Conservation (phyloP, 2,113 vertebrate species). For the Menidia beryllina region DNA sequence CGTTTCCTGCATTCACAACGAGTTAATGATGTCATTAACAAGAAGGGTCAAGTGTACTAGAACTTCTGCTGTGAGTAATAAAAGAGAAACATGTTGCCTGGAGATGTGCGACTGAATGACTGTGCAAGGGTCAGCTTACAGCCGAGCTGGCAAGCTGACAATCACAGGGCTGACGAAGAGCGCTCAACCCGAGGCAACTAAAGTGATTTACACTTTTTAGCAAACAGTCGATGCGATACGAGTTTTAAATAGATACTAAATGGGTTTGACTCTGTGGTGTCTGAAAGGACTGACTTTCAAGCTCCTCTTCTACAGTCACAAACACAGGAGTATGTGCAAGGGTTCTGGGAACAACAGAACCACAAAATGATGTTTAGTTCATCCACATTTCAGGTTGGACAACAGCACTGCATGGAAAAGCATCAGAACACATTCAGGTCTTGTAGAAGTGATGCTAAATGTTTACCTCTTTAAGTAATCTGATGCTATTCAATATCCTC, state of each 20-base stretch:
- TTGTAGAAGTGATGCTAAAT: too few relatives aligned
- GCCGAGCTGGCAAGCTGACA: constrained; percentile 41
- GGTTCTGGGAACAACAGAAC: background rate
- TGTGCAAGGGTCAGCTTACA: constrained; percentile 39
- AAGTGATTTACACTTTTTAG: constrained; percentile 12
- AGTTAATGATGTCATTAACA: constrained; percentile 57
- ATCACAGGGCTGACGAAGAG: constrained; percentile 33
- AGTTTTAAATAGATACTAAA: background rate
- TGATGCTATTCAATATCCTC: too few relatives aligned
- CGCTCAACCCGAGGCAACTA: constrained; percentile 3
- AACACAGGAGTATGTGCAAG: background rate
- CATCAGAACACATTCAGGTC: too few relatives aligned
- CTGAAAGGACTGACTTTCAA: constrained; percentile 26
- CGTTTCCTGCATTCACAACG: constrained; percentile 88
- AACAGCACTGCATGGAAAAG: too few relatives aligned
- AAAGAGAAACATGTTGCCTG: constrained; percentile 44
- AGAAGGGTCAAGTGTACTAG: constrained; percentile 35
- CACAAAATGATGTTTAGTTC: background rate
- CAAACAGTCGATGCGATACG: constrained; percentile 4
- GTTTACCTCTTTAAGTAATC: background rate
- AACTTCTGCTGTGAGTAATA: constrained; percentile 48
- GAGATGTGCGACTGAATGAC: constrained; percentile 22
- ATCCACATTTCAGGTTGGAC: constrained; percentile 19
- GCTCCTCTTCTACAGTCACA: constrained; percentile 8
- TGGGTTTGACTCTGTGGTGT: constrained; percentile 16